phyloP scores from a whole-genome alignment of 1,140 invertebrate species.

The Pissodes strobi region DNA sequence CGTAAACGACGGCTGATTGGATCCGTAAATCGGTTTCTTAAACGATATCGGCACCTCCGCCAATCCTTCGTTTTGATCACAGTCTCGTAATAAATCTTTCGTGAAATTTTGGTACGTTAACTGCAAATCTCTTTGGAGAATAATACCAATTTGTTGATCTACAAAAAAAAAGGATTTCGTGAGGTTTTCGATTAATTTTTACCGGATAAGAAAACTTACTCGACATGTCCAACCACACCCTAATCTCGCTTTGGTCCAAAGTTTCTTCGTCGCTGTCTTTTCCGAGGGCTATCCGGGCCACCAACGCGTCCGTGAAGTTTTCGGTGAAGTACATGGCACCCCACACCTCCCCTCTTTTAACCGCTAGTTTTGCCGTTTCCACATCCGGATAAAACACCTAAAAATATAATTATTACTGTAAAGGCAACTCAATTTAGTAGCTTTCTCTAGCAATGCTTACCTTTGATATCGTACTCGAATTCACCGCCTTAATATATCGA shows the following conservation, averaged over 20 bases:
- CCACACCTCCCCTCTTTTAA: slow-evolving; percentile 77
- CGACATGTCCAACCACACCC: slow-evolving; percentile 86
- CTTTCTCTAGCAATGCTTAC: no score
- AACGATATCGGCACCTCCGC: slow-evolving; percentile 78
- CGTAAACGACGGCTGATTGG: slow-evolving; percentile 83
- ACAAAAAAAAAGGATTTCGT: no score
- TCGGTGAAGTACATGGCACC: slow-evolving; percentile 78
- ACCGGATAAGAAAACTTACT: no score
- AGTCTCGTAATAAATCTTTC: slow-evolving; percentile 65
- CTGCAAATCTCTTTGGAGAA: slow-evolving; percentile 75
- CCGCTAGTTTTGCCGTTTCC: slow-evolving; percentile 70
- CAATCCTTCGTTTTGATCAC: slow-evolving; percentile 72
- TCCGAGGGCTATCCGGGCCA: slow-evolving; percentile 70
- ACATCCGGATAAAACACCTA: slow-evolving; percentile 69
- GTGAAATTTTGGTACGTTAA: slow-evolving; percentile 75
- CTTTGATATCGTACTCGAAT: slow-evolving; percentile 69
- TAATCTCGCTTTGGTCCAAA: slow-evolving; percentile 72
- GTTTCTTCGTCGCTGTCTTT: slow-evolving; percentile 70
- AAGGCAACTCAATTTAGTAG: no score
- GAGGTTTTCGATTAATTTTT: no score
- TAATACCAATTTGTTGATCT: slow-evolving; percentile 91
- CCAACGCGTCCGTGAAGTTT: slow-evolving; percentile 81
- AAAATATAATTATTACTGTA: no score
- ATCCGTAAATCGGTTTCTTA: slow-evolving; percentile 84
- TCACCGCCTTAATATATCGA: slow-evolving; percentile 72